A percentile compares a stretch with the other conserved stretches of the same genome.
Conservation (phyloP, 1,140 invertebrate species). For the Conus betulinus region DNA sequence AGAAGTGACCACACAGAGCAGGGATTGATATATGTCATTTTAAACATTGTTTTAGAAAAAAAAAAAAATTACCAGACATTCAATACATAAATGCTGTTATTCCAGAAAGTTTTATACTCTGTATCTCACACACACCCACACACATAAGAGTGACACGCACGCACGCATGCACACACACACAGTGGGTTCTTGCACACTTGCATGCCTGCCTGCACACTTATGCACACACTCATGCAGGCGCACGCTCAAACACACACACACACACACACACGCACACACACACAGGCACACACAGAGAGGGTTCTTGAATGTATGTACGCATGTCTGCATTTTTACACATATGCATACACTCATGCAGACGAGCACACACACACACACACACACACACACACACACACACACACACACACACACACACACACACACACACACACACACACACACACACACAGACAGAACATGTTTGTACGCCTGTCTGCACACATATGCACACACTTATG, state of each 20-base stretch:
- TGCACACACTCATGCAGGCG: background rate
- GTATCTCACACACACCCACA: background rate
- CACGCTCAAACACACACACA: background rate
- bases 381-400: background rate
- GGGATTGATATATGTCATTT: too few relatives aligned
- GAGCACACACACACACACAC: constrained; percentile 16
- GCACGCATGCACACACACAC: background rate
- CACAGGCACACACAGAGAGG: background rate
- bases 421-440: background rate
- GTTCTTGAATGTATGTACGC: background rate
- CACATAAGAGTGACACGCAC: background rate
- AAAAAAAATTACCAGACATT: too few relatives aligned
- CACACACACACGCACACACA: background rate
- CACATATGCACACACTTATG: background rate
- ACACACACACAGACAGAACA: background rate
- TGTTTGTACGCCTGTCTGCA: background rate
- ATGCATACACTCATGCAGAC: background rate
- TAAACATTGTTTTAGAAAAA: too few relatives aligned
- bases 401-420: constrained; percentile 1
- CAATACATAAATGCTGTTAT: too few relatives aligned
- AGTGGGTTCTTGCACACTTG: background rate
- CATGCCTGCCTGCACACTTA: background rate
- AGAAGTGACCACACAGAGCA: too few relatives aligned
- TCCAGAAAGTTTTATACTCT: too few relatives aligned
- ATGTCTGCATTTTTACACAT: background rate